Evolutionary conservation across 2,797 vertebrate species (phyloP).

Genomic region (Cyprinella venusta): DNA sequence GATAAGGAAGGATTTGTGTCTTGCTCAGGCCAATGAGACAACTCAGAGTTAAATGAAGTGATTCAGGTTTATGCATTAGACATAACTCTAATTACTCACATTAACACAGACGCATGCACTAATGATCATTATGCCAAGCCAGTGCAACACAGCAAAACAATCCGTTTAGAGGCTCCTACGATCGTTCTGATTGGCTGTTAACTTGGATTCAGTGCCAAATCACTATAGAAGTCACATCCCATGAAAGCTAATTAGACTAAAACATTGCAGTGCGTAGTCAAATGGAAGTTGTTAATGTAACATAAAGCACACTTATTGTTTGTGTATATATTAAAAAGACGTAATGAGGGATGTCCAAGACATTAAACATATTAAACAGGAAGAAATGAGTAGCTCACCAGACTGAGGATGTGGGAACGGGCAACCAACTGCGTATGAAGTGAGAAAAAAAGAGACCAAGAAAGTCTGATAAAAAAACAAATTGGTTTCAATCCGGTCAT

Average conservation of each 20-base stretch:
- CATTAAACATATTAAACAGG: neutral
- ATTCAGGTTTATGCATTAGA: conserved; percentile 26
- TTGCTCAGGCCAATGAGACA: neutral
- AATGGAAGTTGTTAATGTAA: conserved; percentile 19
- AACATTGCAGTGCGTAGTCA: conserved; percentile 16
- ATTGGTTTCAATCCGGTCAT: conserved; percentile 15
- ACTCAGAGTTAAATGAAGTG: conserved; percentile 21
- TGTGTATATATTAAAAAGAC: conserved; percentile 17
- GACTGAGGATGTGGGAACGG: neutral
- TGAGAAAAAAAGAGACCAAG: conserved; percentile 8
- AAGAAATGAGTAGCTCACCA: neutral
- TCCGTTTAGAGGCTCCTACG: conserved; percentile 34
- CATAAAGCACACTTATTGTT: conserved; percentile 9
- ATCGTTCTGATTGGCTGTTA: conserved; percentile 38
- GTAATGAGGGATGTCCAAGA: conserved; percentile 5
- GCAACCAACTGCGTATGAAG: neutral
- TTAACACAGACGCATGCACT: conserved; percentile 24
- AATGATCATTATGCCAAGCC: conserved; percentile 41
- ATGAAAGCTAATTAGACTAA: conserved; percentile 43
- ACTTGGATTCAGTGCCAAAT: conserved; percentile 37
- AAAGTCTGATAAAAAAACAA: neutral
- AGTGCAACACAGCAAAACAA: conserved; percentile 32
- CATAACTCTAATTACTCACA: conserved; percentile 35
- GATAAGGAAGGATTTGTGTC: conserved; percentile 17
- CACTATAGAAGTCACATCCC: conserved; percentile 25